Evolutionary conservation across 2,888 invertebrate genomes (phyloP).

Genomic region (Odontothrips loti): DNA sequence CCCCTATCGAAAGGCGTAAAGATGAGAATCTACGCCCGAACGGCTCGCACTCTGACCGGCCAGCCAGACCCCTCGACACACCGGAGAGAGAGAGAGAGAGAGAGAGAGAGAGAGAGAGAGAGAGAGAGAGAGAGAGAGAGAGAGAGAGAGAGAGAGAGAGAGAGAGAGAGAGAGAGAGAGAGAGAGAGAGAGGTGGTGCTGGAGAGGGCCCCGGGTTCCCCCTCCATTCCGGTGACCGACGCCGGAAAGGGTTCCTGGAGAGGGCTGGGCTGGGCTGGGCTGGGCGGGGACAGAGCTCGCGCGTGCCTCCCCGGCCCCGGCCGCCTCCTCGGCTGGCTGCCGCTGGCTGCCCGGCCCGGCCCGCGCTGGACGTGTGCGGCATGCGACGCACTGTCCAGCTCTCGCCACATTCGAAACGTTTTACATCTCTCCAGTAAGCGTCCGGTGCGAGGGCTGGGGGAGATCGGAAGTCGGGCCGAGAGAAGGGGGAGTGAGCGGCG

Average conservation of each 20-base stretch:
- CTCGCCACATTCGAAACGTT: not conserved
- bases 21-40: conserved; percentile 4
- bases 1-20: conserved; percentile 1
- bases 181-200: no score
- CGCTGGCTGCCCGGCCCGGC: not conserved
- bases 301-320: no score
- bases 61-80: not conserved
- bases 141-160: not conserved
- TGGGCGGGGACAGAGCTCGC: no score
- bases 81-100: not conserved
- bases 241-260: no score
- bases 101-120: not conserved
- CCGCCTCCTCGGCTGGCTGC: not conserved
- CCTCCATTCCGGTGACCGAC: no score
- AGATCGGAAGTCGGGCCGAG: not conserved
- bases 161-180: no score
- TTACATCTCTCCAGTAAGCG: not conserved
- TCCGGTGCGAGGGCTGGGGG: not conserved
- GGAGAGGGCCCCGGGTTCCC: no score
- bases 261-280: no score
- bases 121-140: not conserved
- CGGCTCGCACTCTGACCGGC: not conserved
- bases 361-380: not conserved
- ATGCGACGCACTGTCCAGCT: not conserved
- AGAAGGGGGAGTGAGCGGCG: no score